Base-by-base conservation (phyloP, 2,888 invertebrate species). In the Glaucopsyche alexis region DNA sequence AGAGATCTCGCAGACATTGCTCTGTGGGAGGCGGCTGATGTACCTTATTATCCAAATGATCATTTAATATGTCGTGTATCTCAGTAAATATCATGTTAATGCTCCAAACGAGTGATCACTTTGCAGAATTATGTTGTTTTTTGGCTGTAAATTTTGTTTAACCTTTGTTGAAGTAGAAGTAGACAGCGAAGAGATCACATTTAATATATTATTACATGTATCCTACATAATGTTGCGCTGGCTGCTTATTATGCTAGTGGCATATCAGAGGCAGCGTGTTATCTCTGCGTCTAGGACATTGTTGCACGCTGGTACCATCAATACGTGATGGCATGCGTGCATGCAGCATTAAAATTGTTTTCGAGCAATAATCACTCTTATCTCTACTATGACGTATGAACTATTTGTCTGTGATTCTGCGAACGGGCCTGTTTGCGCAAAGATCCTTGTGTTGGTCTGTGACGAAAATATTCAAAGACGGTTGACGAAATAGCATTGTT, bases 211-310 rank as follows among this genome's bases (percentile, higher is more conserved):
- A 47, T 47, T n/a, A n/a, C n/a, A 29, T 49, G 45, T 67, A 67
- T 11, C 47, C 69, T 60, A 55, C 55, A 71, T 42, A 52, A 40
- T 60, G 74, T 75, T 73, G 74, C 55, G 71, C 72, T 74, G 72
- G 45, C 74, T 73, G 78, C 73, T 80, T 79, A 77, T 77, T 80
- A 82, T 81, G 79, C 83, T 78, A 76, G 75, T 75, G 77, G 81
- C 80, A 82, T 83, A 81, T 83, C 84, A 86, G 85, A 85, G 84
- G 81, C 78, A 83, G 80, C 77, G 79, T 81, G 81, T 83, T 84
- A 88, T 86, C 86, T 86, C 78, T 76, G 77, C 74, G 75, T 74
- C 75, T 78, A 77, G 75, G 74, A 77, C 78, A 81, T 81, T 79
- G 80, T 80, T 83, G 81, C 81, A 82, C 85, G 81, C 83, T 84